Evolutionary conservation across 53 echinoderm and acorn worm species (phyloP), one percentile per base, ranked within the genome.

Genomic region (Astropecten irregularis): DNA sequence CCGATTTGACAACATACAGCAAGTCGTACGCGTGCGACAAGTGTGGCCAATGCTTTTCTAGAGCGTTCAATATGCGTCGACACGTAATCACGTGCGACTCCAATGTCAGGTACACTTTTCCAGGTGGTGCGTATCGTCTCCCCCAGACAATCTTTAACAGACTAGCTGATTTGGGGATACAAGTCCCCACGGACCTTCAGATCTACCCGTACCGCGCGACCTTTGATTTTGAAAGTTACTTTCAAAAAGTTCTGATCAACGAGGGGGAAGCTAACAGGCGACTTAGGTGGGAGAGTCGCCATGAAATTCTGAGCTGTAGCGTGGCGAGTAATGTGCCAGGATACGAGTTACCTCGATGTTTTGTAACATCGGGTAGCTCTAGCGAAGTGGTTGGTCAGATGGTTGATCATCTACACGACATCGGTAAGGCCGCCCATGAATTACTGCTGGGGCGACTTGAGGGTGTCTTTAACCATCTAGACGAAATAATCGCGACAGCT

Each of bases 191-290:
- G 15, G 39, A 31, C 23, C 53, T 46, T 11, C 52, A 33, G 0
- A 74, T 51, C 62, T 84, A 63, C 32, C 83, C 84, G 1, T 84
- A 74, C 32, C 38, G 65, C 16, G 83, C 71, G 0, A 71, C 72
- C 4, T 88, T 60, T 27, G 89, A 88, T 38, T 83, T 89, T 40
- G 83, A 89, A 67, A 63, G 62, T n/a, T 89, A 19, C 55, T 68
- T 89, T 8, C 51, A 73, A 14, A 33, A 16, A 1, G 73, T 48
- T 16, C 26, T 25, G 11, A 40, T 15, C 30, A 20, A 37, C 1
- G 20, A 54, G 11, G 35, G 36, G 4, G 6, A 5, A 1, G 37
- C 32, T 14, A 0, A 3, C 9, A 42, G 3, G 9, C 81, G 72
- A 29, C 42, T 82, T 0, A 63, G 15, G 13, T 36, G 60, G 40